Evolutionary conservation across 2,888 invertebrate species (phyloP), one percentile per base, ranked within the genome.

Genomic region (Acrocyrtus sp.): DNA sequence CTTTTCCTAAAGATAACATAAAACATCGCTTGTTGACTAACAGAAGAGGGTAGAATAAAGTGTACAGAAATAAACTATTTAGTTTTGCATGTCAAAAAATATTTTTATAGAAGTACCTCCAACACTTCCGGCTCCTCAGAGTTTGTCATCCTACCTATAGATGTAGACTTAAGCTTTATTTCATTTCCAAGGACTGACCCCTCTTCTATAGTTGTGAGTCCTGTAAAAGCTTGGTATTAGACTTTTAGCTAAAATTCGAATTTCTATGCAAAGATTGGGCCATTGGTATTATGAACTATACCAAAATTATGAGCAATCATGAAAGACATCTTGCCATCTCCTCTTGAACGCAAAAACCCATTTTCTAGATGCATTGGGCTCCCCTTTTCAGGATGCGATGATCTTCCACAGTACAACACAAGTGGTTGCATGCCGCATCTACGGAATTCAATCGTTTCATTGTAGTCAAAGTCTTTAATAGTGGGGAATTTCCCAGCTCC

Each of bases 291-390:
- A 53, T 15, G 10, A 43, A 39, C 22, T 26, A 39, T 68, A 15
- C 90, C 90, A 81, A 89, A 88, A 83, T 89, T 90, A 79, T 90
- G 90, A 63, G 89, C 87, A 3, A 88, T 84, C 4, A 88, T 81
- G 15, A 90, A 86, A 0, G 88, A 85, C 0, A 90, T 81, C 39
- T 87, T 82, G 0, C 87, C 87, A 10, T 85, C 87, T 0, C 88
- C 88, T 48, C 88, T 86, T 51, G 89, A 86, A 57, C 88, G 86
- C 5, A 90, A 82, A 81, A 88, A 89, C 0, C 90, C 90, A 43
- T 86, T 83, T 82, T 90, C 90, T 60, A 88, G 85, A 81, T 90
- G 90, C 88, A 90, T 88, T 0, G 88, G 88, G 2, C 83, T 85
- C 27, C 86, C 85, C 34, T 85, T 87, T 27, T 85, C 85, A 0